A percentile compares a stretch with the other conserved stretches of the same genome.
phyloP scores from a whole-genome alignment of 1,140 invertebrate species.

The Magallana ariakensis region DNA sequence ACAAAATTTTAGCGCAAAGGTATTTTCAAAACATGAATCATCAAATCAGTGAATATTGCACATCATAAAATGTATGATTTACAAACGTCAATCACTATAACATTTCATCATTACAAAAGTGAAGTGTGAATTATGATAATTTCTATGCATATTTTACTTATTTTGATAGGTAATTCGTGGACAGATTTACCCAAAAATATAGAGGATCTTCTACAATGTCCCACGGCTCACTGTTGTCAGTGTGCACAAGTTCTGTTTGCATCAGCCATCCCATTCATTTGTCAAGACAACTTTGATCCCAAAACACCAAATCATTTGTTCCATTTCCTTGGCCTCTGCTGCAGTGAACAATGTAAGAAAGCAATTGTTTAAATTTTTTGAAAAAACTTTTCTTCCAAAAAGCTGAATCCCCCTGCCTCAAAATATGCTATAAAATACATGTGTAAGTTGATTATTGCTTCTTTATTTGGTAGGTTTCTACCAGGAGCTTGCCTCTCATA shows the following conservation, averaged over 20 bases:
- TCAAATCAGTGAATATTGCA: too few species aligned
- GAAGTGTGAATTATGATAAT: too few species aligned
- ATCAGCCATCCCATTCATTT: constrained; percentile 41
- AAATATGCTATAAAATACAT: background rate
- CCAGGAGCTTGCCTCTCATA: background rate
- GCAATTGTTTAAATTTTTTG: too few species aligned
- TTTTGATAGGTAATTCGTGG: background rate
- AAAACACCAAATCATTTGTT: constrained; percentile 27
- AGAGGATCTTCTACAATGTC: constrained; percentile 22
- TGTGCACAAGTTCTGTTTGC: constrained; percentile 34
- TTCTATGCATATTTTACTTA: too few species aligned
- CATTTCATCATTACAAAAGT: too few species aligned
- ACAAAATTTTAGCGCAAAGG: too few species aligned
- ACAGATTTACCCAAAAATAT: constrained; percentile 24
- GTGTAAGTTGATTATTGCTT: too few species aligned
- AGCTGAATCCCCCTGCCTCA: background rate
- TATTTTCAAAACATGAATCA: too few species aligned
- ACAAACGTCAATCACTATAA: too few species aligned
- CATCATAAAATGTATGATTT: too few species aligned
- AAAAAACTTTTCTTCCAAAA: too few species aligned
- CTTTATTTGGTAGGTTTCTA: background rate
- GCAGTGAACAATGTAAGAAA: constrained; percentile 35
- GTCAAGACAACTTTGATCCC: background rate
- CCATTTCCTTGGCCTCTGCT: constrained; percentile 30
- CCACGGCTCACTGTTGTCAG: constrained; percentile 35